These are phyloP conservation scores for Xenopus borealis DNA, from an alignment of 2,113 vertebrate genomes.

Conservation along the genomic window DNA sequence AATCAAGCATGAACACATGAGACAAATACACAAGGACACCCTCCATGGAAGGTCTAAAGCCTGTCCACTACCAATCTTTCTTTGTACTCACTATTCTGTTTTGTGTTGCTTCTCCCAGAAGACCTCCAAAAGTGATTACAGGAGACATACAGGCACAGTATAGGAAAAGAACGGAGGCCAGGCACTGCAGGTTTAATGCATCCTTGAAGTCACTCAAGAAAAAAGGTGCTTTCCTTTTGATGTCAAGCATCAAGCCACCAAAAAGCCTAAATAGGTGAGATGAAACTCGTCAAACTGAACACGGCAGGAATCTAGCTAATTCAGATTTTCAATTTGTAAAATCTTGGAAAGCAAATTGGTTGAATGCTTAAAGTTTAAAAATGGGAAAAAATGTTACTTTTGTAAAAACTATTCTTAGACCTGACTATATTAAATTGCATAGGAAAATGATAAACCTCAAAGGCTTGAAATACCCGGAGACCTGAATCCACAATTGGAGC, in stretches of 20 bases:
- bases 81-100: conserved; percentile 91
- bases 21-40: conserved; percentile 79
- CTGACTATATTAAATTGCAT: too few relatives aligned
- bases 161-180: conserved; percentile 96
- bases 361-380: neutral
- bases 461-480: too few relatives aligned
- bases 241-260: conserved; percentile 89
- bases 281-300: conserved; percentile 85
- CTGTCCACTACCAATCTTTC: conserved; percentile 76
- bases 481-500: too few relatives aligned
- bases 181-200: conserved; percentile 89
- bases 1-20: conserved; percentile 66
- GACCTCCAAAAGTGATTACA: conserved; percentile 95
- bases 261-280: conserved; percentile 87
- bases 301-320: conserved; percentile 74
- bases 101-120: conserved; percentile 94
- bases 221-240: conserved; percentile 88
- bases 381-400: too few relatives aligned
- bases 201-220: conserved; percentile 91
- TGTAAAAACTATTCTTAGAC: too few relatives aligned
- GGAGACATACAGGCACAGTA: conserved; percentile 99
- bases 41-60: conserved; percentile 76
- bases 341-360: conserved; percentile 45
- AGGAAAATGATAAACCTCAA: too few relatives aligned
- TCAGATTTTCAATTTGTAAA: conserved; percentile 49